Evolutionary conservation across 2,888 invertebrate species (phyloP).

Genomic region (Drosophila demipolita): DNA sequence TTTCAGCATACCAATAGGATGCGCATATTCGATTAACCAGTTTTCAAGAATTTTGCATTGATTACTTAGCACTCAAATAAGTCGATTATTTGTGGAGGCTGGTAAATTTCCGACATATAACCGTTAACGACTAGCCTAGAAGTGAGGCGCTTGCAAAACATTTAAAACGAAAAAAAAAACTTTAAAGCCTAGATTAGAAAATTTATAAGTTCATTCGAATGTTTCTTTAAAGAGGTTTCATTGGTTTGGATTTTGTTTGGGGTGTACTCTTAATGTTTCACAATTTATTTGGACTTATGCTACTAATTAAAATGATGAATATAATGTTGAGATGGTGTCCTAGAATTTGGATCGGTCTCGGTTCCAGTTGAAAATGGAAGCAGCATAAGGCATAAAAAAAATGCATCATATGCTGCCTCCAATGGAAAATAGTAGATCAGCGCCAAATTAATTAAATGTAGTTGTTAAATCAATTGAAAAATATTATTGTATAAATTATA

Average conservation of each 20-base stretch:
- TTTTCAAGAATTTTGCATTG: neutral
- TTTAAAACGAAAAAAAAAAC: slow-evolving; percentile 26
- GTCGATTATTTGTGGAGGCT: slow-evolving; percentile 9
- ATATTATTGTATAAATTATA: slow-evolving; percentile 77
- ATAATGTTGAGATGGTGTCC: slow-evolving; percentile 73
- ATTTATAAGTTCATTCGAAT: slow-evolving; percentile 26
- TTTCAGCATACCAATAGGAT: slow-evolving; percentile 13
- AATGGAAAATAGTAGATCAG: slow-evolving; percentile 18
- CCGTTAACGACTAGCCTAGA: neutral
- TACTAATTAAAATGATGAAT: slow-evolving; percentile 65
- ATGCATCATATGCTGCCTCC: slow-evolving; percentile 24
- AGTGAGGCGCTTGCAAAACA: neutral
- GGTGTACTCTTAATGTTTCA: slow-evolving; percentile 72
- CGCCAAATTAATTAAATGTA: slow-evolving; percentile 55
- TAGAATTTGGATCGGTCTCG: slow-evolving; percentile 25
- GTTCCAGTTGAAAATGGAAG: slow-evolving; percentile 23
- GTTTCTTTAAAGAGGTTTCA: slow-evolving; percentile 41
- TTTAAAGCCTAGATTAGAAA: slow-evolving; percentile 1
- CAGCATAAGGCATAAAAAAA: slow-evolving; percentile 13
- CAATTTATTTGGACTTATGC: slow-evolving; percentile 75
- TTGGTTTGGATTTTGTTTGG: slow-evolving; percentile 34
- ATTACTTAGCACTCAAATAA: neutral
- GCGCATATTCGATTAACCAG: slow-evolving; percentile 13
- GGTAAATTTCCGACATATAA: neutral
- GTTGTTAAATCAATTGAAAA: slow-evolving; percentile 70